A percentile compares a stretch with the other conserved stretches of the same genome.
phyloP scores from a whole-genome alignment of 2,113 vertebrate genomes.

The Erythrocercus mccallii region DNA sequence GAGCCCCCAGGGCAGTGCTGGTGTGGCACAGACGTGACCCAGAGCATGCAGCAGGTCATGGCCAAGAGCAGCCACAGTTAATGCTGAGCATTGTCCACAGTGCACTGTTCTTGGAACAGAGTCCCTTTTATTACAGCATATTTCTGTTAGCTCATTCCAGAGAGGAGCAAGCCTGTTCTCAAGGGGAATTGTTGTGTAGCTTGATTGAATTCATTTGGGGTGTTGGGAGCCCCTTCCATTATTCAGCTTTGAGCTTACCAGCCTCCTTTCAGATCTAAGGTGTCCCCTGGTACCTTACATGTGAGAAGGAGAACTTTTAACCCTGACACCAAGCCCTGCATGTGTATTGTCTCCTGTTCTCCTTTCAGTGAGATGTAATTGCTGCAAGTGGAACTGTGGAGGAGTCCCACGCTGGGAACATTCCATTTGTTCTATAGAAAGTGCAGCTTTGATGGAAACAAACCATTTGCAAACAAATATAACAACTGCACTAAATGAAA shows the following conservation, averaged over 20 bases:
- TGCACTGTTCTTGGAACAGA: conserved; percentile 2
- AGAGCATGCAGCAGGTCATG: background rate
- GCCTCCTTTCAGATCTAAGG: background rate
- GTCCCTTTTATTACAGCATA: background rate
- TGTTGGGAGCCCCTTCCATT: background rate
- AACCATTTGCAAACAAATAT: background rate
- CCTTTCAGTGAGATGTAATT: background rate
- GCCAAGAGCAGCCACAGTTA: background rate
- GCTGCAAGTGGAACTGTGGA: background rate
- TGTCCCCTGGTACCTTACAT: fast-evolving
- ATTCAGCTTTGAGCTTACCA: background rate
- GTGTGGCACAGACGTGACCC: background rate
- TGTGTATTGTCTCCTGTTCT: background rate
- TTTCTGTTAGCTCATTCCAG: conserved; percentile 8
- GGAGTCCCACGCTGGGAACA: fast-evolving
- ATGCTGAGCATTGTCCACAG: background rate
- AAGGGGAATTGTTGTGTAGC: background rate
- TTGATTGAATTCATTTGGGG: background rate
- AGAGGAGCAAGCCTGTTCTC: background rate
- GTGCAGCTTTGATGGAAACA: background rate
- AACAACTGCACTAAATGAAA: background rate
- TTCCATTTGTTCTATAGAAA: background rate
- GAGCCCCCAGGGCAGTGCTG: background rate
- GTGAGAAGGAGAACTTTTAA: background rate
- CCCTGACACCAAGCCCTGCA: background rate